Evolutionary conservation across 2,888 invertebrate genomes (phyloP).

Genomic region (Caenorhabditis sp.): DNA sequence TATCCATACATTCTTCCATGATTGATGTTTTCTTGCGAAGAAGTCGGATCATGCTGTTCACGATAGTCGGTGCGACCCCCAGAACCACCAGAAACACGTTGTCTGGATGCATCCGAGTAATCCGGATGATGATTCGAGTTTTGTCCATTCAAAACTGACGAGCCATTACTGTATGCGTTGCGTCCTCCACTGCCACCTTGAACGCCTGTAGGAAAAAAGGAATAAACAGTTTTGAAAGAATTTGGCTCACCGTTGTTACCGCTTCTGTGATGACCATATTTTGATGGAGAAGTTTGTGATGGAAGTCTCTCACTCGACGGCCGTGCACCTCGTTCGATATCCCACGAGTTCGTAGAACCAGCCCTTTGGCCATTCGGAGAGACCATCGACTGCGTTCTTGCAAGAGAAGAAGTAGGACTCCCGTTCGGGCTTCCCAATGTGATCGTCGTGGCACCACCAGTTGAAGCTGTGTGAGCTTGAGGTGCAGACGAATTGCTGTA

Average conservation of each 20-base stretch:
- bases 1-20: constrained; percentile 52
- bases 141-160: constrained; percentile 27
- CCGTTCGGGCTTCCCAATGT: constrained; percentile 68
- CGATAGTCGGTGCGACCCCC: constrained; percentile 39
- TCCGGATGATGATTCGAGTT: constrained; percentile 26
- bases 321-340: constrained; percentile 40
- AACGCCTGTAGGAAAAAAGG: constrained; percentile 15
- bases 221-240: background rate
- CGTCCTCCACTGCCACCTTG: constrained; percentile 58
- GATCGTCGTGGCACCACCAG: constrained; percentile 67
- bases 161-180: constrained; percentile 45
- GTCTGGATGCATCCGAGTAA: constrained; percentile 29
- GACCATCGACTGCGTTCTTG: constrained; percentile 59
- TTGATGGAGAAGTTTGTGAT: constrained; percentile 48
- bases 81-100: constrained; percentile 26
- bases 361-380: constrained; percentile 46
- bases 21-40: constrained; percentile 54
- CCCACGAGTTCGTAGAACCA: constrained; percentile 34
- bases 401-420: constrained; percentile 62
- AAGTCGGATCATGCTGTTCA: constrained; percentile 32
- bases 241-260: constrained; percentile 14
- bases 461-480: constrained; percentile 42
- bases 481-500: constrained; percentile 28
- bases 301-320: constrained; percentile 45
- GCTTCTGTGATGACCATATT: constrained; percentile 28